Evolutionary conservation across 1,140 invertebrate genomes (phyloP).

Genomic region (Achatina immaculata): DNA sequence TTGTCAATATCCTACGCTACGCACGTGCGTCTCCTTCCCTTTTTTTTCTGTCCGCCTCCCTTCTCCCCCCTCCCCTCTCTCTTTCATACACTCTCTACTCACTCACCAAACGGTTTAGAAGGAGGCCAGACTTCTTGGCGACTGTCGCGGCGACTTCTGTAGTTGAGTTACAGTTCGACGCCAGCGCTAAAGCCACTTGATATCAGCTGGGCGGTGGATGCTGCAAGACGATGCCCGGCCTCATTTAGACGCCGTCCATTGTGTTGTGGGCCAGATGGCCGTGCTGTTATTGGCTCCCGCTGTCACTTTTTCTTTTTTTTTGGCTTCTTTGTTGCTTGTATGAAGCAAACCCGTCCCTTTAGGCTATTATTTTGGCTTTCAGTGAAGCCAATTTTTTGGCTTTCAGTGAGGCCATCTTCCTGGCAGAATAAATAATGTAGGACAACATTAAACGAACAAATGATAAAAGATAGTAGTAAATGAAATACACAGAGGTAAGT

Average conservation of each 20-base stretch:
- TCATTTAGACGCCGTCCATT: not conserved
- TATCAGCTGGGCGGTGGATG: not conserved
- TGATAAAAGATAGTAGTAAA: too few species aligned
- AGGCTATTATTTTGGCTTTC: too few species aligned
- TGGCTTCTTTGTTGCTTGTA: too few species aligned
- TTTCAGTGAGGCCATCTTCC: too few species aligned
- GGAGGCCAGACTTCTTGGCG: not conserved
- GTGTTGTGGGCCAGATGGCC: constrained; percentile 7
- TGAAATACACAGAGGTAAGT: too few species aligned
- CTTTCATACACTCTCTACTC: not conserved
- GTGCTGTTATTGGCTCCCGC: not conserved
- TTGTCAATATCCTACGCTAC: not conserved
- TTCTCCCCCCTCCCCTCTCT: not conserved
- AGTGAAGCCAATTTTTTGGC: too few species aligned
- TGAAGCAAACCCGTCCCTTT: too few species aligned
- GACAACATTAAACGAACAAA: too few species aligned
- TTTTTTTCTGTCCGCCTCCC: not conserved
- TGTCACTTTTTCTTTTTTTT: not conserved
- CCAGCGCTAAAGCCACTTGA: not conserved
- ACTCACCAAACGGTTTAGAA: not conserved
- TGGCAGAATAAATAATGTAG: too few species aligned
- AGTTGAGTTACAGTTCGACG: constrained; percentile 4
- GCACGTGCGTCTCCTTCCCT: not conserved
- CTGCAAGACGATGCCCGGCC: not conserved
- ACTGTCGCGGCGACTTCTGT: not conserved